A percentile compares a stretch with the other conserved stretches of the same genome.
Evolutionary conservation across 2,113 vertebrate species (phyloP).

Genomic region (Hippocampus zosterae): DNA sequence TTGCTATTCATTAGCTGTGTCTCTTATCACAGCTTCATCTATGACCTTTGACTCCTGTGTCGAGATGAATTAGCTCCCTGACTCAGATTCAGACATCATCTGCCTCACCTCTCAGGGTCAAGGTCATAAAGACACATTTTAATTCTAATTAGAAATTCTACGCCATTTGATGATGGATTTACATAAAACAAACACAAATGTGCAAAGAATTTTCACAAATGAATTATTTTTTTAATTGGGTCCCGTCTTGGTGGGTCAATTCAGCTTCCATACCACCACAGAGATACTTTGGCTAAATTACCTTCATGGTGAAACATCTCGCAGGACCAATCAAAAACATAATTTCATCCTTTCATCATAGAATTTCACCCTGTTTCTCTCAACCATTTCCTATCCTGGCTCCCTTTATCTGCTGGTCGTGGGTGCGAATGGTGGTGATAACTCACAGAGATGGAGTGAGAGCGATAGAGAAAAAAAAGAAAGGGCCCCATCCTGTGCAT

Average conservation of each 20-base stretch:
- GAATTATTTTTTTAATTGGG: constrained; percentile 2
- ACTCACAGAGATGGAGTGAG: constrained; percentile 57
- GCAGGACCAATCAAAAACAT: constrained; percentile 51
- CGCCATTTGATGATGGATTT: constrained; percentile 14
- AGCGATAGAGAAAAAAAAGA: constrained; percentile 48
- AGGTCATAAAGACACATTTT: constrained; percentile 56
- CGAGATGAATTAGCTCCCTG: constrained; percentile 61
- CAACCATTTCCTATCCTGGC: constrained; percentile 54
- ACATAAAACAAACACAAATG: neutral
- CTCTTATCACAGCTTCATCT: constrained; percentile 61
- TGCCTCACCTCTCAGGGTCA: constrained; percentile 55
- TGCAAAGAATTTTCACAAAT: neutral
- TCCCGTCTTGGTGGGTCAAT: constrained; percentile 19
- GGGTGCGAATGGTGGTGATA: constrained; percentile 44
- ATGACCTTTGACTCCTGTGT: constrained; percentile 64
- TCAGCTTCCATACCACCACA: constrained; percentile 8
- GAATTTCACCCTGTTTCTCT: constrained; percentile 44
- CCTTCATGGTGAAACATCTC: constrained; percentile 40
- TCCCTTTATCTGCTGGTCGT: constrained; percentile 45
- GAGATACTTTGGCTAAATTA: constrained; percentile 27
- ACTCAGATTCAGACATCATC: constrained; percentile 59
- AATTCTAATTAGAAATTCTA: constrained; percentile 55
- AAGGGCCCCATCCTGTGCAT: constrained; percentile 42
- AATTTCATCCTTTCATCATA: constrained; percentile 52
- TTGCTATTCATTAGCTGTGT: constrained; percentile 67